Evolutionary conservation across 2,113 vertebrate species (phyloP).

Genomic region (Callopanchax toddi): DNA sequence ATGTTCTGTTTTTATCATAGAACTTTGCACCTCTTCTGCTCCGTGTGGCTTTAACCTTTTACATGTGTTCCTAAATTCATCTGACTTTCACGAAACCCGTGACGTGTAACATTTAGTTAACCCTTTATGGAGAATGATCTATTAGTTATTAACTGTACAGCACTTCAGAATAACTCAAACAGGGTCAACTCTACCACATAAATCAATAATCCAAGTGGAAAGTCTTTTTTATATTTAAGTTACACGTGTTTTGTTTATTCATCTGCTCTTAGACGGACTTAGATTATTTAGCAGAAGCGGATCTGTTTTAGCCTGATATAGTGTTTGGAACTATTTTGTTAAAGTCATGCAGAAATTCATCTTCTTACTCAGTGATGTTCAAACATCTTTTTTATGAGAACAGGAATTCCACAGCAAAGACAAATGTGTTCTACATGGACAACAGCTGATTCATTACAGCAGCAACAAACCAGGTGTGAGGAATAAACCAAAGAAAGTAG

Average conservation of each 20-base stretch:
- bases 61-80: conserved; percentile 2
- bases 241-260: background rate
- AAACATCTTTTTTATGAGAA: background rate
- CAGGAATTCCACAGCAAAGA: background rate
- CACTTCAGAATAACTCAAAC: background rate
- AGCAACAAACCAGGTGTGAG: too few species aligned
- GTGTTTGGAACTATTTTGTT: too few species aligned
- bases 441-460: too few species aligned
- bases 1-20: too few species aligned
- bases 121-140: conserved; percentile 10
- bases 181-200: background rate
- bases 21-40: background rate
- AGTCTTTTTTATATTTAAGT: background rate
- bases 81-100: background rate
- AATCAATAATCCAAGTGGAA: background rate
- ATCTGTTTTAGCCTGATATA: too few species aligned
- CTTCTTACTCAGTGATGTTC: background rate
- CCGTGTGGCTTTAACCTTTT: background rate
- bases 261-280: too few species aligned
- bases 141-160: conserved; percentile 19
- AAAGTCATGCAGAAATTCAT: too few species aligned
- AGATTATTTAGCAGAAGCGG: too few species aligned
- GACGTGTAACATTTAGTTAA: conserved; percentile 4
- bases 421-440: too few species aligned
- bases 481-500: too few species aligned